Evolutionary conservation across 2,888 invertebrate species (phyloP), one percentile per base, ranked within the genome.

Genomic region (Diploptera punctata): DNA sequence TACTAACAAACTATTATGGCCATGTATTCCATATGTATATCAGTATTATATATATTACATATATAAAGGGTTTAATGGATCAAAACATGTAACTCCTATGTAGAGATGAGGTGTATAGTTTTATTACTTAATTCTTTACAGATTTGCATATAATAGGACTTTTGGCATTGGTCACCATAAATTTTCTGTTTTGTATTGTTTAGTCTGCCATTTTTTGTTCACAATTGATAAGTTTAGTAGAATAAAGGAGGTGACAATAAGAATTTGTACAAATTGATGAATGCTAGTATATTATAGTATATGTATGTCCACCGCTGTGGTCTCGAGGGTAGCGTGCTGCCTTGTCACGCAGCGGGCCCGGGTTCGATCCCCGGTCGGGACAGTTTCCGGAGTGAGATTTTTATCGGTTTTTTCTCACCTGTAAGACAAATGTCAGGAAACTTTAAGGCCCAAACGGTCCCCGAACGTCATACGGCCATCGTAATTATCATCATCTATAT

Each of bases 11-110:
- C 9, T 24, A 24, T 3, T 52, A 52, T 52, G 24, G 52, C 24
- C 21, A 5, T 69, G 31, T 68, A 54, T 33, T 57, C 49, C 24
- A 57, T 31, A 54, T 69, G 43, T 69, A 29, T 69, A 69, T 60
- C 60, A 69, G 60, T 69, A 69, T 57, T 69, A 57, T 60, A 60
- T 19, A 49, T 61, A 67, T 67, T n/a, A 67, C 44, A 67, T 16
- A 18, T 16, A 33, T 44, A 65, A 67, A 43, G 33, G 44, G 57
- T 24, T 60, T 43, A 43, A 0, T 62, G 43, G 62, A 43, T 21
- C 19, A 19, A 24, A 38, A 16, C 5, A 38, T 62, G 62, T 62
- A 62, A 16, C 13, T 13, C 21, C 21, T 62, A 24, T 62, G 43
- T 62, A 62, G 62, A 52, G 4, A n/a, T n/a, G n/a, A 49, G 24